Evolutionary conservation across 2,113 vertebrate genomes (phyloP).

Genomic region (Erpornis zantholeuca): DNA sequence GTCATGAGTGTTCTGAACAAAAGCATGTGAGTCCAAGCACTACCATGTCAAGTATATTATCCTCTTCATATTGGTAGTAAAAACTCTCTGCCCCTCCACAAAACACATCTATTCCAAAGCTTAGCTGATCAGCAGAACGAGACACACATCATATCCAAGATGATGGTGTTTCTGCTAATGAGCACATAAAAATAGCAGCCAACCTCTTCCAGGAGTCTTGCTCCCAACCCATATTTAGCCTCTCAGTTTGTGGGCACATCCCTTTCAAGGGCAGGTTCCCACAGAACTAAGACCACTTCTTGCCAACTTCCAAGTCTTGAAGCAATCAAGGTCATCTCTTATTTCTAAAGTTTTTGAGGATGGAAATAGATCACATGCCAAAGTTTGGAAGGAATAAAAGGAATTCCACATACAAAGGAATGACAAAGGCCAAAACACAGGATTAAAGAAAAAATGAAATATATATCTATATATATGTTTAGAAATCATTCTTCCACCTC

Average conservation of each 20-base stretch:
- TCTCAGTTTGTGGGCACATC: background rate
- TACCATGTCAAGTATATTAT: background rate
- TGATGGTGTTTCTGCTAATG: background rate
- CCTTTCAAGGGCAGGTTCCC: conserved; percentile 3
- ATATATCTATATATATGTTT: background rate
- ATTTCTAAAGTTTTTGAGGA: background rate
- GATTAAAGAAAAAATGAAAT: background rate
- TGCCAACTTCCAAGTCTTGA: background rate
- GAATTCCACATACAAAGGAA: background rate
- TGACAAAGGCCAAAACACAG: background rate
- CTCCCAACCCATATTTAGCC: background rate
- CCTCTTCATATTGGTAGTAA: background rate
- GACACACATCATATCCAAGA: background rate
- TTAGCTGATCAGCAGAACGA: background rate
- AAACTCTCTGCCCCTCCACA: background rate
- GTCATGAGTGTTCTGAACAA: background rate
- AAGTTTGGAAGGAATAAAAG: background rate
- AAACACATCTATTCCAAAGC: background rate
- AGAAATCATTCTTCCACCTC: background rate
- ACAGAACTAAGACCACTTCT: background rate
- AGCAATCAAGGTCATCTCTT: background rate
- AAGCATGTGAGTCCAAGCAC: background rate
- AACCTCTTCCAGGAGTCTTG: background rate
- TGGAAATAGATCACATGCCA: background rate
- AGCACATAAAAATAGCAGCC: background rate